phyloP scores from a whole-genome alignment of 2,888 invertebrate species.

The Callinectes sapidus region DNA sequence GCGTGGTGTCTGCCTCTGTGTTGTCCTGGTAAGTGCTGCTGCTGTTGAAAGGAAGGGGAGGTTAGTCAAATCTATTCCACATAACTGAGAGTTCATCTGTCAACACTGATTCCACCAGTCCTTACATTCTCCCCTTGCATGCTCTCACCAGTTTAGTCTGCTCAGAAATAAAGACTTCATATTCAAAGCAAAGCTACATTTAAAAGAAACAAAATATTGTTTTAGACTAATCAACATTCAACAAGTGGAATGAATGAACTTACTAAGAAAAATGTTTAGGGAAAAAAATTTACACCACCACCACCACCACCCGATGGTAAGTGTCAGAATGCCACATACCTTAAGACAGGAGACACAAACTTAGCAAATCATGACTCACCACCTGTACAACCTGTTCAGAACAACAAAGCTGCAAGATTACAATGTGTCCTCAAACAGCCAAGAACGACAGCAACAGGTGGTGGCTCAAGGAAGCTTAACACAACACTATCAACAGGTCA shows the following conservation, averaged over 20 bases:
- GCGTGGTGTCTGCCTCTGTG: conserved; percentile 78
- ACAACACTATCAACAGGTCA: background rate
- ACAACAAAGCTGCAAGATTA: background rate
- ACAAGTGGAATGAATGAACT: too few relatives aligned
- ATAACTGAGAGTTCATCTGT: background rate
- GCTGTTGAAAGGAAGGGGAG: conserved; percentile 75
- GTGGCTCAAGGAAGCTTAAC: background rate
- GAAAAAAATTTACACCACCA: too few relatives aligned
- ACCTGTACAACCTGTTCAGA: background rate
- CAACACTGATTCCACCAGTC: too few relatives aligned
- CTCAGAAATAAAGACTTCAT: too few relatives aligned
- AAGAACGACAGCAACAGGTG: background rate
- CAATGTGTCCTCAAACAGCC: background rate
- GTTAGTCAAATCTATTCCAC: background rate
- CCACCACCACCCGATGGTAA: too few relatives aligned
- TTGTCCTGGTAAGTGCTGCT: conserved; percentile 82
- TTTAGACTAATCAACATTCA: too few relatives aligned
- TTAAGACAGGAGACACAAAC: background rate
- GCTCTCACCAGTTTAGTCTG: too few relatives aligned
- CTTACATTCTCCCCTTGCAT: too few relatives aligned
- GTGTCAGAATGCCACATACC: background rate
- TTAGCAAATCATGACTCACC: background rate
- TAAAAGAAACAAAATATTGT: too few relatives aligned
- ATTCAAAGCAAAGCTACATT: too few relatives aligned
- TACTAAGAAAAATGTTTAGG: too few relatives aligned